Evolutionary conservation across 2,113 vertebrate genomes (phyloP), one percentile per base, ranked within the genome.

Genomic region (Tragulus kanchil): DNA sequence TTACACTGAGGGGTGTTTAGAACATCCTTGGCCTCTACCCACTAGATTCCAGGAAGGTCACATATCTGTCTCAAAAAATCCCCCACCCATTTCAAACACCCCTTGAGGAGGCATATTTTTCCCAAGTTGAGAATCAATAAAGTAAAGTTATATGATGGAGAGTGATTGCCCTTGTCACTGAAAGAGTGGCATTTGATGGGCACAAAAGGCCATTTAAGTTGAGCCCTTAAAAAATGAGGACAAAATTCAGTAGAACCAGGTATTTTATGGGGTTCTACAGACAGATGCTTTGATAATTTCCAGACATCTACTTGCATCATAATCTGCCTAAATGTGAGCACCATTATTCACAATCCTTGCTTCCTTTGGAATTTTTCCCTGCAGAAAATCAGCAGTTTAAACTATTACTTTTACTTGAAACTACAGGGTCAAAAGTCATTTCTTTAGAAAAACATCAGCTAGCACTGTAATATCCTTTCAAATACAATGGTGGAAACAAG

Each of bases 331-430:
- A 93, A 75, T 78, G 45, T 62, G 23, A 95, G 36, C 64, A 78
- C 12, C 11, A 21, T 62, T 64, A 62, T 73, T 93, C 19, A 71
- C 25, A 64, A 64, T 48, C 6, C 7, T 79, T 59, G 61, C 3
- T 87, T 82, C 62, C 23, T 52, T 7, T 56, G 3, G 11, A 52
- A 42, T n/a, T 13, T 62, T 91, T 91, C 42, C 36, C 28, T 82
- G 54, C 14, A 87, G 48, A n/a, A 93, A 93, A 89, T 87, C 67
- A 95, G 90, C 17, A 87, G 50, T 90, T 92, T 82, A 94, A 95
- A 58, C 26, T 56, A 85, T 89, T 85, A 92, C 26, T 42, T 94
- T 95, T 90, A 69, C 28, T 73, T 62, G 14, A 13, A 96, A 91
- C 52, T 81, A 62, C 59, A 85, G 93, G 59, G 56, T 92, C 36